A percentile compares a stretch with the other conserved stretches of the same genome.
Evolutionary conservation across 2,113 vertebrate genomes (phyloP).

Genomic region (Brienomyrus brachyistius): DNA sequence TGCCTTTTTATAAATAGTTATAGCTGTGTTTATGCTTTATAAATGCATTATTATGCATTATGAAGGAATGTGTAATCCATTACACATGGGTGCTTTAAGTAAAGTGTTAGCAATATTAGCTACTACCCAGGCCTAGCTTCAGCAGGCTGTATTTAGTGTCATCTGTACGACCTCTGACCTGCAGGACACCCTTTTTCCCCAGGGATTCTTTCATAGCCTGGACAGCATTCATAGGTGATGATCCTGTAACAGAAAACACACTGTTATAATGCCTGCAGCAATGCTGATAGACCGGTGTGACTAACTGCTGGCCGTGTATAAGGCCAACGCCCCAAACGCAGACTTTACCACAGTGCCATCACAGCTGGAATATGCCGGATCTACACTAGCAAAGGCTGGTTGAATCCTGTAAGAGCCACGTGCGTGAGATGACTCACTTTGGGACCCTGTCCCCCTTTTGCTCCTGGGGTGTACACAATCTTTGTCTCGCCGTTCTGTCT

Average conservation of each 20-base stretch:
- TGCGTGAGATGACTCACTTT: not conserved
- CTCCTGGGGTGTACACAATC: not conserved
- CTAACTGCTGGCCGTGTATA: not conserved
- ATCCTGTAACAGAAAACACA: conserved; percentile 62
- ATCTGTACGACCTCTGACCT: conserved; percentile 55
- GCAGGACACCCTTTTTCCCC: conserved; percentile 94
- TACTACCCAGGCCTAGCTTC: not conserved
- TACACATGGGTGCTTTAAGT: not conserved
- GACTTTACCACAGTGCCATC: not conserved
- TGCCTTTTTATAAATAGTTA: not conserved
- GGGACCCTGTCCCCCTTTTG: not conserved
- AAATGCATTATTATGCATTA: not conserved
- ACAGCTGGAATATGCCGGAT: not conserved
- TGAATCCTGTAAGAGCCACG: not conserved
- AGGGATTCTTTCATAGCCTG: conserved; percentile 85
- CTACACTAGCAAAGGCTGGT: not conserved
- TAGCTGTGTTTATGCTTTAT: not conserved
- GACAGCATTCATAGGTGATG: conserved; percentile 92
- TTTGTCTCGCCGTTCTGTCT: not conserved
- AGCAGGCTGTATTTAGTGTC: not conserved
- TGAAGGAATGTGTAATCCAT: not conserved
- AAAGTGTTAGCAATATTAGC: not conserved
- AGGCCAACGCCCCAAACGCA: not conserved
- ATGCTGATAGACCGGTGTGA: not conserved
- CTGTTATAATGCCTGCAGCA: not conserved